phyloP scores from a whole-genome alignment of 2,797 vertebrate species.

The Scyliorhinus canicula region DNA sequence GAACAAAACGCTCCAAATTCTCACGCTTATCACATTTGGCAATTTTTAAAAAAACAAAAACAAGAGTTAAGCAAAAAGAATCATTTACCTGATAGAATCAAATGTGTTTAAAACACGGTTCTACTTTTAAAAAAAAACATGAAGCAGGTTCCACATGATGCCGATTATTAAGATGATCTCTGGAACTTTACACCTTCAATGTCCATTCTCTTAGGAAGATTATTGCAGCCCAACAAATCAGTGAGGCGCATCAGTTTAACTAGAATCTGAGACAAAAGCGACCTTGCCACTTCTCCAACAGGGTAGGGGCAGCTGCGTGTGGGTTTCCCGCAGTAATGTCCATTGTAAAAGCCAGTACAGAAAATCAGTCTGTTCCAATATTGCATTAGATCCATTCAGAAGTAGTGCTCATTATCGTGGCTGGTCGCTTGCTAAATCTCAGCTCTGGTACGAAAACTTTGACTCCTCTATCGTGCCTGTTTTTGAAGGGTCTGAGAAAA shows the following conservation, averaged over 20 bases:
- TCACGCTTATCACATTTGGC: neutral
- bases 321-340: neutral
- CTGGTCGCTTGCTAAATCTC: neutral
- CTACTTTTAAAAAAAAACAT: neutral
- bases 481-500: neutral
- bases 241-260: neutral
- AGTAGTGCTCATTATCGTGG: neutral
- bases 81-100: neutral
- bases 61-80: neutral
- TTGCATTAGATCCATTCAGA: neutral
- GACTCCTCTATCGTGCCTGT: neutral
- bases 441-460: neutral
- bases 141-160: neutral
- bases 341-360: neutral
- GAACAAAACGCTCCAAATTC: neutral
- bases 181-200: neutral
- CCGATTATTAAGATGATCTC: neutral
- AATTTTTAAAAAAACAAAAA: neutral
- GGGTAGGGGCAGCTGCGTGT: neutral
- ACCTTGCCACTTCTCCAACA: conserved; percentile 10
- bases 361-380: neutral
- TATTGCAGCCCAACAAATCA: neutral
- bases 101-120: neutral
- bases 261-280: neutral
- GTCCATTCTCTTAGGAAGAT: neutral